Evolutionary conservation across 2,888 invertebrate species (phyloP).

Genomic region (Hesperia comma): DNA sequence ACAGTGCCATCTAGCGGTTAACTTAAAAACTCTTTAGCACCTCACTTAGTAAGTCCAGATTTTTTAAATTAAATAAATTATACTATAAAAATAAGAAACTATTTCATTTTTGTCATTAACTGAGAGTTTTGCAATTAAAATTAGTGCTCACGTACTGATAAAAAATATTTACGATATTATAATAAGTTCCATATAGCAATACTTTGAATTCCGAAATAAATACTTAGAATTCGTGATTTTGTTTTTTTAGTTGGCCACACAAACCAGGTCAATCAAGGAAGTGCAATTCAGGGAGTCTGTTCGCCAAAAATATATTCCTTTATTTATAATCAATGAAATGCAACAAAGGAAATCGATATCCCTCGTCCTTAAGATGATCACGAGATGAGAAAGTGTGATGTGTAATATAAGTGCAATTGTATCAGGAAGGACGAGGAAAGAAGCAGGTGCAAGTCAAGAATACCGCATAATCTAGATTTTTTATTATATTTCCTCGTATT

Average conservation of each 20-base stretch:
- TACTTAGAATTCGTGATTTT: not conserved
- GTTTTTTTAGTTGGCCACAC: slow-evolving; percentile 62
- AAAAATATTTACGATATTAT: no score
- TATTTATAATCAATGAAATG: slow-evolving; percentile 64
- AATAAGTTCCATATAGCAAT: not conserved
- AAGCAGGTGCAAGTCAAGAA: slow-evolving; percentile 65
- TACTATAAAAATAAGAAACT: no score
- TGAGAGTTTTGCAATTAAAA: no score
- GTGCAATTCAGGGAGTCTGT: slow-evolving; percentile 71
- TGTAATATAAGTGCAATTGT: slow-evolving; percentile 57
- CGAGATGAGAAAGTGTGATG: slow-evolving; percentile 63
- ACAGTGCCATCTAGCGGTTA: slow-evolving; percentile 27
- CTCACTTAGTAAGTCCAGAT: no score
- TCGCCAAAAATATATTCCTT: slow-evolving; percentile 64
- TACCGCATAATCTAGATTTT: slow-evolving; percentile 69
- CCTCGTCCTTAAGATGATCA: slow-evolving; percentile 52
- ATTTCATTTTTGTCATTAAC: no score
- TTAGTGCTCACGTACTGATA: no score
- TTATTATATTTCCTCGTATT: slow-evolving; percentile 45
- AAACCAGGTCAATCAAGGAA: slow-evolving; percentile 71
- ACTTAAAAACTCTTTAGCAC: slow-evolving; percentile 17
- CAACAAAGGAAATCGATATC: slow-evolving; percentile 57
- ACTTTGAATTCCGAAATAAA: not conserved
- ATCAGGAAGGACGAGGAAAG: slow-evolving; percentile 56
- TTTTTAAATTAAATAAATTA: no score